Percentiles rank a stretch among this genome's conserved stretches.
phyloP scores from a whole-genome alignment of 35 echinoderm and acorn worm species.

The Apostichopus californicus region DNA sequence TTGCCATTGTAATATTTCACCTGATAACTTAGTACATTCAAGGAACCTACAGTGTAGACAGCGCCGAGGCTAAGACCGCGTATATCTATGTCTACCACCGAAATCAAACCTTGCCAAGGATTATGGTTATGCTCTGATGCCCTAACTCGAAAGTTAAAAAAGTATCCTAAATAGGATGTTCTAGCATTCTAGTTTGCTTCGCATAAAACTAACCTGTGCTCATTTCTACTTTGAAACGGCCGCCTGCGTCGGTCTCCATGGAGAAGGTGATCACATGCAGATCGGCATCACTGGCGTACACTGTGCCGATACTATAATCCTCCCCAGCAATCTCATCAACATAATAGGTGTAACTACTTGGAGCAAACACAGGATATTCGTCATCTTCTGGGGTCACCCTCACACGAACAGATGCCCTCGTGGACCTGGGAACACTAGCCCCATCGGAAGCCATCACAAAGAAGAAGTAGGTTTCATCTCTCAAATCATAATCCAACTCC shows the following conservation, averaged over 20 bases:
- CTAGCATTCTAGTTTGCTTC: too few relatives aligned
- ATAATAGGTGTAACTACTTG: slow-evolving; percentile 64
- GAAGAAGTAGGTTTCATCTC: slow-evolving; percentile 43
- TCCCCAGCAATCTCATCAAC: slow-evolving; percentile 77
- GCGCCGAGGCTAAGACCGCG: too few relatives aligned
- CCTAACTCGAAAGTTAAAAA: too few relatives aligned
- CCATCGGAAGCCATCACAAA: slow-evolving; percentile 41
- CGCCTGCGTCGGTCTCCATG: slow-evolving; percentile 50
- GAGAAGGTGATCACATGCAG: slow-evolving; percentile 56
- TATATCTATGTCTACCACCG: too few relatives aligned
- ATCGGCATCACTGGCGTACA: slow-evolving; percentile 92
- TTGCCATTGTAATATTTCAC: too few relatives aligned
- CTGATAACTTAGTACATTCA: too few relatives aligned
- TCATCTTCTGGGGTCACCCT: slow-evolving; percentile 65
- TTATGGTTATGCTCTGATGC: too few relatives aligned
- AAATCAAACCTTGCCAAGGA: too few relatives aligned
- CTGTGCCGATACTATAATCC: slow-evolving; percentile 79
- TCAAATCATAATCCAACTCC: slow-evolving; percentile 55
- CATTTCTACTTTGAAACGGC: slow-evolving; percentile 61
- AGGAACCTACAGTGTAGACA: too few relatives aligned
- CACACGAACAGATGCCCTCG: slow-evolving; percentile 56
- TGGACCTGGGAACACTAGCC: slow-evolving; percentile 23
- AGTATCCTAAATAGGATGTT: too few relatives aligned
- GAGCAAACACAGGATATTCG: slow-evolving; percentile 72
- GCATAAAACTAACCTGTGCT: slow-evolving; percentile 64